Percentiles rank a stretch among this genome's conserved stretches.
These are phyloP conservation scores for Antechinus flavipes DNA, from an alignment of 2,113 vertebrate genomes.

Conservation along the genomic window DNA sequence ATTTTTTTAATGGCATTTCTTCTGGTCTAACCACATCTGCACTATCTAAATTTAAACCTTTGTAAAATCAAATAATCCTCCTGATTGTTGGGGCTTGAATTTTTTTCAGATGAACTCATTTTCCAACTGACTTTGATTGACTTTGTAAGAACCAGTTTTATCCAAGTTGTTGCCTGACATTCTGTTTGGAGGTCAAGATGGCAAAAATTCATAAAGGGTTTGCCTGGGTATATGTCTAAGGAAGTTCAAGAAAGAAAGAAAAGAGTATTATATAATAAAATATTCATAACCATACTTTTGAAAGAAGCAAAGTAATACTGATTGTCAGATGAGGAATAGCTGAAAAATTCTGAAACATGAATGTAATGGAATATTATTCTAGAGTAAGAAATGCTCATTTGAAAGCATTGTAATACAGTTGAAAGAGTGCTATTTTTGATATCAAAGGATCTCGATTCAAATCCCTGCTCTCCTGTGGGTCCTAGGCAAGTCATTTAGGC, in stretches of 20 bases:
- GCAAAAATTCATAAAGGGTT: neutral
- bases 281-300: neutral
- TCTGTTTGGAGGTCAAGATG: neutral
- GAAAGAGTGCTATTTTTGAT: neutral
- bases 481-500: neutral
- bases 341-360: neutral
- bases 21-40: neutral
- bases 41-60: neutral
- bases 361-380: neutral
- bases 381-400: neutral
- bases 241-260: neutral
- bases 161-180: fast-evolving
- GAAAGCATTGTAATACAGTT: neutral
- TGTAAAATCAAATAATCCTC: neutral
- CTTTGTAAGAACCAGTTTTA: neutral
- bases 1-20: neutral
- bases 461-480: neutral
- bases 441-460: neutral
- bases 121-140: conserved; percentile 16
- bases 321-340: neutral
- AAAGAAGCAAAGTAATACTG: neutral
- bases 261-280: neutral
- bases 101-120: conserved; percentile 20
- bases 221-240: neutral
- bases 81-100: neutral